phyloP scores from a whole-genome alignment of 2,797 vertebrate genomes.

The Tympanoctomys barrerae region DNA sequence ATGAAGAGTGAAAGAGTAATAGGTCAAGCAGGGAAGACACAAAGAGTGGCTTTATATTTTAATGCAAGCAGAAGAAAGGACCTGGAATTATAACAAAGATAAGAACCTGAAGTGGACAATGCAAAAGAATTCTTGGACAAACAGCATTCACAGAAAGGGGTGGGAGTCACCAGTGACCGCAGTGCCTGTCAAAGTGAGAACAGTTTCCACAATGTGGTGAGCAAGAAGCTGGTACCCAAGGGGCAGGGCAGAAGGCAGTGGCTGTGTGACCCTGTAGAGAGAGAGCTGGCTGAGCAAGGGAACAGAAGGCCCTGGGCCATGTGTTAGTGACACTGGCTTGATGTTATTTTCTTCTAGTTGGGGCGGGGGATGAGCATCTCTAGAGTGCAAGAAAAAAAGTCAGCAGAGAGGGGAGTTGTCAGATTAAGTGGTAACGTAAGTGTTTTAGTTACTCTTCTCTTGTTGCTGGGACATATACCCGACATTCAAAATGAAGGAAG shows the following conservation, averaged over 20 bases:
- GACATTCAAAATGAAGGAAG: no score
- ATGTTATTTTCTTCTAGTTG: background rate
- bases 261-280: background rate
- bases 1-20: background rate
- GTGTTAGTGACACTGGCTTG: background rate
- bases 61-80: background rate
- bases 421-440: background rate
- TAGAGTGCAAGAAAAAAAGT: background rate
- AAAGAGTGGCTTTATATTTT: background rate
- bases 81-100: background rate
- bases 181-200: background rate
- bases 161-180: background rate
- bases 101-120: background rate
- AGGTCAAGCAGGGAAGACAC: background rate
- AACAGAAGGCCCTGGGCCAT: background rate
- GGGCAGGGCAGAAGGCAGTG: background rate
- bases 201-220: background rate
- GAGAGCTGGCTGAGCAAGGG: background rate
- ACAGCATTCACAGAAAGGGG: background rate
- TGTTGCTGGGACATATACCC: no score
- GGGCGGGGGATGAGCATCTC: background rate
- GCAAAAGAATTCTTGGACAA: background rate
- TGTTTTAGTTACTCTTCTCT: no score
- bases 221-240: background rate
- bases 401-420: constrained; percentile 4